Percentiles rank a stretch among this genome's conserved stretches.
phyloP scores from a whole-genome alignment of 2,888 invertebrate species.

The Thelaira solivaga region DNA sequence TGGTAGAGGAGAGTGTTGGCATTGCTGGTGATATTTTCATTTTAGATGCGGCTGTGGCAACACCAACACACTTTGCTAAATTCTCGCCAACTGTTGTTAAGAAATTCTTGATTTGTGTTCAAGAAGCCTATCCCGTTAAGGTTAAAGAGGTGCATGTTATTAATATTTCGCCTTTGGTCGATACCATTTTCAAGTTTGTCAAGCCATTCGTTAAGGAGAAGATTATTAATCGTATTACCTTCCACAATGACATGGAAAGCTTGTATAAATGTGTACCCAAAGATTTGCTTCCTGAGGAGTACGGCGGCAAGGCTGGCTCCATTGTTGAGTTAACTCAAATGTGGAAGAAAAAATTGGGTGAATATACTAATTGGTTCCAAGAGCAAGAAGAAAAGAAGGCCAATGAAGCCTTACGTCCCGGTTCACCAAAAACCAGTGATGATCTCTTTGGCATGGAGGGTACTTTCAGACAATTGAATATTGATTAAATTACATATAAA shows the following conservation, averaged over 20 bases:
- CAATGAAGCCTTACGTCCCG: conserved; percentile 88
- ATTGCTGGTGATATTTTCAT: conserved; percentile 91
- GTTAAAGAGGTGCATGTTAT: conserved; percentile 91
- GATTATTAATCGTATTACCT: conserved; percentile 88
- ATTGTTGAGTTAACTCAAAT: conserved; percentile 84
- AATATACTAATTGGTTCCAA: conserved; percentile 88
- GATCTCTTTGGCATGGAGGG: conserved; percentile 94
- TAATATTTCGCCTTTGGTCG: conserved; percentile 89
- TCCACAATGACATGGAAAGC: conserved; percentile 86
- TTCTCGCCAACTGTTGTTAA: conserved; percentile 89
- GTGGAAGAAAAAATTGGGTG: conserved; percentile 88
- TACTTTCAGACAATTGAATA: conserved; percentile 89
- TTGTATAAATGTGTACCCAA: conserved; percentile 88
- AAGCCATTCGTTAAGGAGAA: conserved; percentile 93
- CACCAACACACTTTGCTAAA: conserved; percentile 89
- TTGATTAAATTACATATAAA: conserved; percentile 81
- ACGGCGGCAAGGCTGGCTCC: conserved; percentile 88
- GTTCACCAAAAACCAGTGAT: conserved; percentile 90
- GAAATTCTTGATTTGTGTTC: conserved; percentile 90
- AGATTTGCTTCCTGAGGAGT: conserved; percentile 88
- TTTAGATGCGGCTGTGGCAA: conserved; percentile 87
- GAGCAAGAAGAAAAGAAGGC: conserved; percentile 87
- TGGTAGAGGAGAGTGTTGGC: conserved; percentile 86
- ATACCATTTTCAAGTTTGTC: conserved; percentile 90
- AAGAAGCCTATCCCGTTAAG: conserved; percentile 93